Percentiles rank a stretch among this genome's conserved stretches.
phyloP scores from a whole-genome alignment of 2,797 vertebrate species.

The Poecilia gillii region DNA sequence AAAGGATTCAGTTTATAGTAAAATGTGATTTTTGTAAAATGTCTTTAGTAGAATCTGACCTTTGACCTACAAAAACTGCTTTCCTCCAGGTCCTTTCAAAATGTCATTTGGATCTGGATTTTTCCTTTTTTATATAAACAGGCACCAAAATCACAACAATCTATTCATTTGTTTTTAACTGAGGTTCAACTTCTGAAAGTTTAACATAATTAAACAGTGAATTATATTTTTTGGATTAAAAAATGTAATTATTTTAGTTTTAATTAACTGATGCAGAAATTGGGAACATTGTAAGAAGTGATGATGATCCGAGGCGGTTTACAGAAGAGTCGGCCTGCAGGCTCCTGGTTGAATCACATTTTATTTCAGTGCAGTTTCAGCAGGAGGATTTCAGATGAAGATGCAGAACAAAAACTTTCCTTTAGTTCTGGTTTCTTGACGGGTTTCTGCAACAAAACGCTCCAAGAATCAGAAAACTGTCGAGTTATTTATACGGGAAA shows the following conservation, averaged over 20 bases:
- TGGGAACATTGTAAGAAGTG: neutral
- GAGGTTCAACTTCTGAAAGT: neutral
- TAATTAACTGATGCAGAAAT: neutral
- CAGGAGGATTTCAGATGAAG: neutral
- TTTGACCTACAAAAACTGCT: too few relatives aligned
- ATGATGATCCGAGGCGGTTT: neutral
- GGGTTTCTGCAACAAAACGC: neutral
- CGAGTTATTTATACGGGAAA: neutral
- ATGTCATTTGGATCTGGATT: neutral
- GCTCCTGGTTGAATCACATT: neutral
- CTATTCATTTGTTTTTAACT: neutral
- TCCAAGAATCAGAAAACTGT: neutral
- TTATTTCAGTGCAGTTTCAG: conserved; percentile 9
- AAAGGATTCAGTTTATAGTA: too few relatives aligned
- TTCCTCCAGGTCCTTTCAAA: too few relatives aligned
- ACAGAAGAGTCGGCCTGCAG: neutral
- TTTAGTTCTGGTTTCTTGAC: too few relatives aligned
- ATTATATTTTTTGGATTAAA: neutral
- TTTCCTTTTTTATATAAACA: neutral
- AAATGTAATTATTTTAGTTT: neutral
- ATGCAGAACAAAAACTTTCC: neutral
- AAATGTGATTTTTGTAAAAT: too few relatives aligned
- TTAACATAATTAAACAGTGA: neutral
- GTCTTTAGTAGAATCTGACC: too few relatives aligned
- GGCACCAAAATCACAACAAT: neutral